A percentile compares a stretch with the other conserved stretches of the same genome.
phyloP scores from a whole-genome alignment of 2,888 invertebrate species.

The Scrobipalpa atriplicella region DNA sequence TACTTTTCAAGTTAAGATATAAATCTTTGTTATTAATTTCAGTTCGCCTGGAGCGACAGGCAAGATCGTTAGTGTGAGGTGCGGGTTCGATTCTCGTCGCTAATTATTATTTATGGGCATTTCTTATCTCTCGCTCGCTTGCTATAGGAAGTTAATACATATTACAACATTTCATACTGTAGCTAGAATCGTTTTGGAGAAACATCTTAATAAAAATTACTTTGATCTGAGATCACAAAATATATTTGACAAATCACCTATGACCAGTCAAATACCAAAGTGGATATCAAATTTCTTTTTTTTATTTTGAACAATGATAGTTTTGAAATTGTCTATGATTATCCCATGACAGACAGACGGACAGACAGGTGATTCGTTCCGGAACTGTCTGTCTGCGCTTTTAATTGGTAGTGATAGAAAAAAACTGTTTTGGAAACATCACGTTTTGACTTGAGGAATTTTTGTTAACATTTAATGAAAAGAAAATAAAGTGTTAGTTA shows the following conservation, averaged over 20 bases:
- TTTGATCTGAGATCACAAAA: background rate
- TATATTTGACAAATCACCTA: background rate
- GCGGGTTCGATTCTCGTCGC: constrained; percentile 60
- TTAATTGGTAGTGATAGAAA: constrained; percentile 17
- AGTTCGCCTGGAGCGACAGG: constrained; percentile 56
- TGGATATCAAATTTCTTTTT: background rate
- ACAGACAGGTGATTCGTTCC: constrained; percentile 16
- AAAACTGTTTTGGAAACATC: constrained; percentile 5
- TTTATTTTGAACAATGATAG: background rate
- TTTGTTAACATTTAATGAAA: background rate
- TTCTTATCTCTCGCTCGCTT: constrained; percentile 57
- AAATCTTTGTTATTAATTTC: constrained; percentile 67
- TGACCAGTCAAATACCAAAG: background rate
- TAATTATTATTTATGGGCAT: constrained; percentile 71
- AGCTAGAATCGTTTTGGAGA: constrained; percentile 32
- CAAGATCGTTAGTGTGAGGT: constrained; percentile 60
- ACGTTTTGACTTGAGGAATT: background rate
- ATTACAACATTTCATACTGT: constrained; percentile 45
- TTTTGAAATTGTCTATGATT: constrained; percentile 11
- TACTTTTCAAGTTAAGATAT: constrained; percentile 53
- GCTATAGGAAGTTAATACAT: constrained; percentile 47
- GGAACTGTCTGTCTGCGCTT: constrained; percentile 15
- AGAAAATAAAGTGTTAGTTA: no score
- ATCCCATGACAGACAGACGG: constrained; percentile 14
- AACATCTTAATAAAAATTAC: no score